These are phyloP conservation scores for Ophthalmotilapia sp. DNA, from an alignment of 2,113 vertebrate species.

Conservation along the genomic window DNA sequence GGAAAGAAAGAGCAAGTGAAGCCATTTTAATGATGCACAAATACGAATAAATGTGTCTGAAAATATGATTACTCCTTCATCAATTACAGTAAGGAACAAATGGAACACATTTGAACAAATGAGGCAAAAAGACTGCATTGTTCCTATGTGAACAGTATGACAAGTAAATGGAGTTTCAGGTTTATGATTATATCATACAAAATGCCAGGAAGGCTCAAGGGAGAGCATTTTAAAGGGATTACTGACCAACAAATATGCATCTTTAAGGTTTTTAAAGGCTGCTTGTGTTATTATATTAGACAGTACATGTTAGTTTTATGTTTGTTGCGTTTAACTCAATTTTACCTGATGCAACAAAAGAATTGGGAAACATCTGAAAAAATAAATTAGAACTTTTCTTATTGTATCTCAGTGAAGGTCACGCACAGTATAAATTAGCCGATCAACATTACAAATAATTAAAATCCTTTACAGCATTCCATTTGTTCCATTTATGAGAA, in stretches of 20 bases:
- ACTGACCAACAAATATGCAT: background rate
- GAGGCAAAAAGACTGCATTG: background rate
- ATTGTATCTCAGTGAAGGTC: background rate
- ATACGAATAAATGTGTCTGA: background rate
- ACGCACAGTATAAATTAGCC: rapidly evolving
- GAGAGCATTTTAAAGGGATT: background rate
- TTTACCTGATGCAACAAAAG: background rate
- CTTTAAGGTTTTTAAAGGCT: background rate
- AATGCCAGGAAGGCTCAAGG: background rate
- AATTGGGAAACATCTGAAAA: background rate
- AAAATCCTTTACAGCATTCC: background rate
- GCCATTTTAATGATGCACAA: background rate
- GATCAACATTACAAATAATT: background rate
- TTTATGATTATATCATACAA: background rate
- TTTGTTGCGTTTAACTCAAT: background rate
- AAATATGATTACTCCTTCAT: background rate
- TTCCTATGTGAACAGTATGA: background rate
- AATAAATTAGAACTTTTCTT: background rate
- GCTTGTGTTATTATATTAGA: background rate
- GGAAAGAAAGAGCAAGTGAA: background rate
- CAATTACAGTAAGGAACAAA: background rate
- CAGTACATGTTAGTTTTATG: background rate
- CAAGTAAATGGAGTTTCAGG: background rate
- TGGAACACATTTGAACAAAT: background rate
- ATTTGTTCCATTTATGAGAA: background rate